Base-by-base conservation (phyloP, 2,888 invertebrate genomes). In the Rhodophaea formosa region DNA sequence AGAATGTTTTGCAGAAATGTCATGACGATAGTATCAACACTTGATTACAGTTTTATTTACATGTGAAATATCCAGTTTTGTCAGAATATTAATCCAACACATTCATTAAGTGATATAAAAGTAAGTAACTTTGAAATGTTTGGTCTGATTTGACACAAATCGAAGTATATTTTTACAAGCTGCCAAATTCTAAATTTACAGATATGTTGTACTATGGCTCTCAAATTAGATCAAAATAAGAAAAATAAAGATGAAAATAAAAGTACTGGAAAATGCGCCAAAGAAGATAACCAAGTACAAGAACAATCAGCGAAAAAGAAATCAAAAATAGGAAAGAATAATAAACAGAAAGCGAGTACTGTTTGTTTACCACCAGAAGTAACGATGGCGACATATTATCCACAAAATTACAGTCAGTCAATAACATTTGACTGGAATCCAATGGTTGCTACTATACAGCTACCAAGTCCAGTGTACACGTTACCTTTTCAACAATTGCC, bases 11-110 rank as follows among this genome's bases (percentile, higher is more conserved):
- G 42, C 15, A 14, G 12, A 6, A 55, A 57, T 53, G 52, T 47
- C 17, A 42, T 61, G 63, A 68, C 63, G 61, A 67, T 49, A 69
- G 63, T 65, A 65, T 52, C 17, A 51, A 55, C 65, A 62, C 63
- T 65, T 60, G 62, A 64, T 62, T 59, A 12, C 12, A 39, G n/a
- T 39, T 39, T 39, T 39, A n/a, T 35, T 56, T 47, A 53, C 1
- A 7, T 52, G 39, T 12, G 3, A 12, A n/a, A 39, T 12, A 39
- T 39, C 10, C n/a, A 12, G n/a, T 39, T 39, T n/a, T 23, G 23
- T 23, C 2, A 5, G 5, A 39, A 39, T 39, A n/a, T 6, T 39
- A 39, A 39, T n/a, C n/a, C 39, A 39, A 39, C 39, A 12, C 39
- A 39, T 39, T 39, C 12, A 3, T 39, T 12, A n/a, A 39, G 1